Evolutionary conservation across 2,888 invertebrate genomes (phyloP).

Genomic region (Mechanitis mazaeus): DNA sequence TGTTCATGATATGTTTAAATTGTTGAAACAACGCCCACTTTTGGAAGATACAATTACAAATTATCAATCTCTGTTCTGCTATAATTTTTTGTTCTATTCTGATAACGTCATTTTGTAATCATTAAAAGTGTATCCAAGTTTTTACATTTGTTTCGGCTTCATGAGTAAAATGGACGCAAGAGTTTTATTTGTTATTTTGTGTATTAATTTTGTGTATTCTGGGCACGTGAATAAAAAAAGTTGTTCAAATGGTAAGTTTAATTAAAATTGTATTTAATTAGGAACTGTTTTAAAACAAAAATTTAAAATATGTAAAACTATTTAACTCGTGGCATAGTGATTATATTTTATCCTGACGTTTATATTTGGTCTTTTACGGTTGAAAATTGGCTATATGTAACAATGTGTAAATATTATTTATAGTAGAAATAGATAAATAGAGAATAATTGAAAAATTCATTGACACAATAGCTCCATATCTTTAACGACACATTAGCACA

Average conservation of each 20-base stretch:
- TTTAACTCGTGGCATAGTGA: no score
- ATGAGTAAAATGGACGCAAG: slow-evolving; percentile 24
- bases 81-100: not conserved
- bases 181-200: slow-evolving; percentile 26
- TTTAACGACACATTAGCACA: no score
- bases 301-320: no score
- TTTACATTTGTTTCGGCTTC: slow-evolving; percentile 14
- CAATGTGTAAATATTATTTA: no score
- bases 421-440: no score
- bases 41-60: not conserved
- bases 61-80: not conserved
- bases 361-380: no score
- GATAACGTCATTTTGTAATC: slow-evolving; percentile 3
- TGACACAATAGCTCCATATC: no score
- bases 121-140: slow-evolving; percentile 1
- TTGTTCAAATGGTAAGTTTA: slow-evolving; percentile 50
- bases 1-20: no score
- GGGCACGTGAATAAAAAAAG: slow-evolving; percentile 49
- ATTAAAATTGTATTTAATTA: slow-evolving; percentile 4
- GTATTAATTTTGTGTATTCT: slow-evolving; percentile 26
- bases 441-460: no score
- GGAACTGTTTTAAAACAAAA: no score
- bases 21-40: not conserved
- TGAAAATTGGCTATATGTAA: no score
- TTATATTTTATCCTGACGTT: no score